Evolutionary conservation across 2,888 invertebrate genomes (phyloP).

Genomic region (Criorhina ranunculi): DNA sequence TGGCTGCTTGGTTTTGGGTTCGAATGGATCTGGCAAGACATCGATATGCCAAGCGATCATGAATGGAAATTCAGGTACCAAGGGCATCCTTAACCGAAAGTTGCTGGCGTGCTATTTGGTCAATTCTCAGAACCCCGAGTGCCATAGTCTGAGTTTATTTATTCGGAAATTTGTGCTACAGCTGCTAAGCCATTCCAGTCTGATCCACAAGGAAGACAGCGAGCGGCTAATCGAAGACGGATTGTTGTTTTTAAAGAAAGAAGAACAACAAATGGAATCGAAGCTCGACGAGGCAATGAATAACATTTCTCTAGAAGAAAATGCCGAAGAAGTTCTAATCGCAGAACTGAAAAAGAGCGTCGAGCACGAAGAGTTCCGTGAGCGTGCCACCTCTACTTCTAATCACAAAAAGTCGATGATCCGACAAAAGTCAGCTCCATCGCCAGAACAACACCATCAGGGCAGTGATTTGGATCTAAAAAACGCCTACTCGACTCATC

Average conservation of each 20-base stretch:
- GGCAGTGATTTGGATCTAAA: conserved; percentile 55
- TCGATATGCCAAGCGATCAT: conserved; percentile 91
- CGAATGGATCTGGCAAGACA: conserved; percentile 97
- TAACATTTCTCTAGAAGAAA: conserved; percentile 82
- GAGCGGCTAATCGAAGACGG: conserved; percentile 82
- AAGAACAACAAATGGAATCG: conserved; percentile 82
- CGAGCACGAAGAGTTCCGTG: conserved; percentile 80
- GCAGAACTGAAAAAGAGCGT: conserved; percentile 82
- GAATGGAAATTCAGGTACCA: conserved; percentile 84
- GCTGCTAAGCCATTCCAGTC: conserved; percentile 89
- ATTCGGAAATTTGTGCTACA: conserved; percentile 94
- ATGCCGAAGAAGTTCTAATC: conserved; percentile 83
- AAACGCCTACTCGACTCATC: conserved; percentile 83
- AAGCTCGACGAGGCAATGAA: conserved; percentile 82
- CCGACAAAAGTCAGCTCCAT: conserved; percentile 83
- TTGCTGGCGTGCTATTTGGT: conserved; percentile 95
- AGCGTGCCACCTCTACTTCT: conserved; percentile 80
- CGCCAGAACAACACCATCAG: conserved; percentile 70
- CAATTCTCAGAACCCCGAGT: conserved; percentile 93
- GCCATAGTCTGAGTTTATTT: conserved; percentile 93
- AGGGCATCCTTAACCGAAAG: conserved; percentile 87
- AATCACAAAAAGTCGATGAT: conserved; percentile 78
- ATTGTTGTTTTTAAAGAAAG: conserved; percentile 82
- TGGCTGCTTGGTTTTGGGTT: conserved; percentile 95
- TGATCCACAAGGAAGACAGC: conserved; percentile 81